A percentile compares a stretch with the other conserved stretches of the same genome.
Evolutionary conservation across 1,140 invertebrate genomes (phyloP).

Genomic region (Tribolium castaneum): DNA sequence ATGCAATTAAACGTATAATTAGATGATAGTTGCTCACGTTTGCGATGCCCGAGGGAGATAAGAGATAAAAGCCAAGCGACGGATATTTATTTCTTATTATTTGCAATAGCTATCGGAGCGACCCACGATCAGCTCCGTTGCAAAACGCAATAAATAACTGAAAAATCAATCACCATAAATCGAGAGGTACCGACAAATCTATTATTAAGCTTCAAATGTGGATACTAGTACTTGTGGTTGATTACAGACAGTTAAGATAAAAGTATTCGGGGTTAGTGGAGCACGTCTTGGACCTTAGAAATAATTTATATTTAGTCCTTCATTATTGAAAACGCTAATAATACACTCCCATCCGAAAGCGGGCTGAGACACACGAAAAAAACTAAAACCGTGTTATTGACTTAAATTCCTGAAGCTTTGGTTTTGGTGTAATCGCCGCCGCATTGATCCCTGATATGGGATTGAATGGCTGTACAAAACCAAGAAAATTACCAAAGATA

Average conservation of each 20-base stretch:
- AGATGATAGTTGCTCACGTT: constrained; percentile 29
- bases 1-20: constrained; percentile 30
- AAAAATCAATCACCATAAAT: constrained; percentile 31
- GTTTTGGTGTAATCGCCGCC: not conserved
- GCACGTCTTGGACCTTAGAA: not conserved
- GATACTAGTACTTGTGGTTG: not conserved
- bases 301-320: constrained; percentile 14
- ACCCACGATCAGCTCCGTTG: not conserved
- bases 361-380: not conserved
- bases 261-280: constrained; percentile 11
- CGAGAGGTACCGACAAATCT: constrained; percentile 16
- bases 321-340: constrained; percentile 17
- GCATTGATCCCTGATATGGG: constrained; percentile 7
- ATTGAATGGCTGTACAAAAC: constrained; percentile 5
- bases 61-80: not conserved
- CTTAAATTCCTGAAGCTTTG: constrained; percentile 16
- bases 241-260: not conserved
- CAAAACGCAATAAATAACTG: constrained; percentile 8
- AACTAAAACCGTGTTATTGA: constrained; percentile 23
- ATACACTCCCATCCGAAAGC: constrained; percentile 2
- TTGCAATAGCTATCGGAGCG: not conserved
- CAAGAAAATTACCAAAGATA: constrained; percentile 24
- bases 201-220: not conserved
- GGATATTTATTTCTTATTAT: constrained; percentile 26
- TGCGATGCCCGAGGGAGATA: constrained; percentile 6